Base-by-base conservation (phyloP, 2,888 invertebrate species). In the Sphaeridia pumilis region DNA sequence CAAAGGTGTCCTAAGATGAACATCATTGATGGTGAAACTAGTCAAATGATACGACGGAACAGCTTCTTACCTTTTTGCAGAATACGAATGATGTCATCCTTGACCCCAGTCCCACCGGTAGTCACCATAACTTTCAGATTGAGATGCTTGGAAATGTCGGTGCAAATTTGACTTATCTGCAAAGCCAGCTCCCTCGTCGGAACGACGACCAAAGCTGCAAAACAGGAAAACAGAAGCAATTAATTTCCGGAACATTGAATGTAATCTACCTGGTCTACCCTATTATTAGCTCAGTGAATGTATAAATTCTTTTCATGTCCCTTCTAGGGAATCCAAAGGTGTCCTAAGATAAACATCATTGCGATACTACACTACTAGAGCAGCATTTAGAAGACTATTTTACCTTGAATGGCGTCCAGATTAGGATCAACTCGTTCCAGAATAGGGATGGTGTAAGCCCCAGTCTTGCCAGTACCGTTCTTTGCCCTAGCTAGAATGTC, bases 81-180 rank as follows among this genome's bases (percentile, higher is more conserved):
- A 72, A 98, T 88, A 75, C 97, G 85, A 87, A 98, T 90, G 72
- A 98, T 98, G 74, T 98, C 98, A 75, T 98, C 97, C 71, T 94
- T 85, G 68, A 89, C 78, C 75, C 87, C 87, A 66, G 97, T 98
- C 67, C 98, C 98, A 70, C 98, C 98, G 65, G 98, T 98, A 67
- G 97, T 97, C 60, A 98, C 98, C 98, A 98, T 98, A 65, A 95
- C 90, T 72, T 94, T 87, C 68, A 93, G 83, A 70, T 89, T 85
- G 76, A 95, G 81, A 74, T 98, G 95, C 74, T 97, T 97, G 63
- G 94, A 87, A 69, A 98, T 78, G 74, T 98, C 97, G 72, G 95
- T 95, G 75, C 97, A 94, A 71, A 98, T 98, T 77, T 97, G 97
- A 77, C 95, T 94, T 70, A 97, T 98, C 75, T 98, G 98, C 68